A percentile compares a stretch with the other conserved stretches of the same genome.
Evolutionary conservation across 2,113 vertebrate species (phyloP).

Genomic region (Neofelis nebulosa): DNA sequence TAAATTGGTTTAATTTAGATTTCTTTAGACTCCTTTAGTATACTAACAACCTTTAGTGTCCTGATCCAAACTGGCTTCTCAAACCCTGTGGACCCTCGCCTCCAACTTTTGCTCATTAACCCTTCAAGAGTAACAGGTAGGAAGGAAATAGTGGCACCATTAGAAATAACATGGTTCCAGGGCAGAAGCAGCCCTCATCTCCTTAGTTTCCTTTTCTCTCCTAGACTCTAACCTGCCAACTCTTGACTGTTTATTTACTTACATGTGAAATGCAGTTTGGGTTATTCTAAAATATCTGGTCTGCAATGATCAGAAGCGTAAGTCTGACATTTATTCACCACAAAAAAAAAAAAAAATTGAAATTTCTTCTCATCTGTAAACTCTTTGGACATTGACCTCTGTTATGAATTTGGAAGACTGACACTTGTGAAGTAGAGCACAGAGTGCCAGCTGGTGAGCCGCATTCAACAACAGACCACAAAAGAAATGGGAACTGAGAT

Average conservation of each 20-base stretch:
- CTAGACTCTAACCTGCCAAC: neutral
- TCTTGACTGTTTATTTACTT: neutral
- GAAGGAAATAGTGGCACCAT: too few species aligned
- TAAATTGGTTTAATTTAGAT: neutral
- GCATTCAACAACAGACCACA: neutral
- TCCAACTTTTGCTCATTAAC: neutral
- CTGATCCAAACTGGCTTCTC: neutral
- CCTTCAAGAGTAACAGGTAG: neutral
- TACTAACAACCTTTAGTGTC: neutral
- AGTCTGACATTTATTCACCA: neutral
- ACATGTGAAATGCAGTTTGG: neutral
- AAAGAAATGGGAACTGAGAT: neutral
- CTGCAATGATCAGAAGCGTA: neutral
- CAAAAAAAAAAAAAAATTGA: neutral
- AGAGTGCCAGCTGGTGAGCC: neutral
- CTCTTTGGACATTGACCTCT: neutral
- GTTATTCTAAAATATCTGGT: neutral
- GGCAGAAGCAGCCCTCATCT: too few species aligned
- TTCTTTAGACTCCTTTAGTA: neutral
- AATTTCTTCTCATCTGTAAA: neutral
- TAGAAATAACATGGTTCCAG: neutral
- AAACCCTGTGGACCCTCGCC: accelerated
- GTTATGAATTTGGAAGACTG: neutral
- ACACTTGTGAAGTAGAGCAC: neutral
- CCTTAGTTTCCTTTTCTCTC: neutral